These are phyloP conservation scores for Eidolon dupreanum DNA, from an alignment of 2,797 vertebrate species.

Conservation along the genomic window DNA sequence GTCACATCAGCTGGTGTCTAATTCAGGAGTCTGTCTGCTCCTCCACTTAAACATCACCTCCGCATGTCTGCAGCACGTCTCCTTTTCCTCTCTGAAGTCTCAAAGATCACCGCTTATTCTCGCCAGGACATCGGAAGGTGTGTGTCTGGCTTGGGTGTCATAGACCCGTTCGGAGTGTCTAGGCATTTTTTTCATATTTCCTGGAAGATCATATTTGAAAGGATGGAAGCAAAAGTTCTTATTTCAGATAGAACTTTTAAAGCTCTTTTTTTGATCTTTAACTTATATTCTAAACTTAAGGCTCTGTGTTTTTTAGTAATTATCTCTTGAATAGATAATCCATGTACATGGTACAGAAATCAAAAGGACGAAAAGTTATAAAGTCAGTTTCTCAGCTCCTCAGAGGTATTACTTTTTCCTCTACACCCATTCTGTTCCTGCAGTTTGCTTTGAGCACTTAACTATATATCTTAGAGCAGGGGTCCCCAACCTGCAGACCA, in stretches of 20 bases:
- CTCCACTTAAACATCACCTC: neutral
- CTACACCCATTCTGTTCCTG: neutral
- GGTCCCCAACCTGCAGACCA: no score
- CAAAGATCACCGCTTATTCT: neutral
- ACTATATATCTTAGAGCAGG: neutral
- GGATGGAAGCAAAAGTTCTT: neutral
- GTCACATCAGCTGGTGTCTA: neutral
- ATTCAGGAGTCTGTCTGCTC: neutral
- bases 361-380: neutral
- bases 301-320: neutral
- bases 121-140: neutral
- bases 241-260: neutral
- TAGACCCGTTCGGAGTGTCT: neutral
- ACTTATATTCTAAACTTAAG: neutral
- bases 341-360: neutral
- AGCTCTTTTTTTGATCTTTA: neutral
- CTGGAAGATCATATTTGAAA: neutral
- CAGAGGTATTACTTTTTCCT: neutral
- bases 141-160: neutral
- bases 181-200: neutral
- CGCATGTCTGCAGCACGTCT: neutral
- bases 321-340: neutral
- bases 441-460: neutral
- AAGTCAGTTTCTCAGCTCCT: neutral
- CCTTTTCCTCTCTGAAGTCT: neutral